Conservation (phyloP, 2,113 vertebrate species). For the Podocnemis expansa region DNA sequence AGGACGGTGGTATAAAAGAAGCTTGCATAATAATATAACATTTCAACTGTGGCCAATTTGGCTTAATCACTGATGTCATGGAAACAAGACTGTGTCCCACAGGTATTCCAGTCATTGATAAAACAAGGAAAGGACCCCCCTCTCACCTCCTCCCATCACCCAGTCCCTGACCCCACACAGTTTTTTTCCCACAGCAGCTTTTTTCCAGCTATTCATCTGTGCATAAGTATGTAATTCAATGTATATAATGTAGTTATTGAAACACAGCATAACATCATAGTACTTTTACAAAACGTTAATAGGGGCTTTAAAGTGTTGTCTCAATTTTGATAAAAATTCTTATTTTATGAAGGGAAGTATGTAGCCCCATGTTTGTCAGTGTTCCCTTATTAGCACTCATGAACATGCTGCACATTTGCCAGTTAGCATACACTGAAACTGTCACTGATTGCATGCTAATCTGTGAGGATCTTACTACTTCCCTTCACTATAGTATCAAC, state of each 20-base stretch:
- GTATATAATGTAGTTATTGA: neutral
- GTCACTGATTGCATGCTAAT: slow-evolving; percentile 21
- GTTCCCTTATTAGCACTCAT: neutral
- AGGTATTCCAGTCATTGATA: neutral
- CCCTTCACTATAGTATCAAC: slow-evolving; percentile 24
- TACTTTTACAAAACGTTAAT: neutral
- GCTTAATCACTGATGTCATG: neutral
- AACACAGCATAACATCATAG: neutral
- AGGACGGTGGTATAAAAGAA: neutral
- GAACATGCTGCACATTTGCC: neutral
- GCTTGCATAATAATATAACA: neutral
- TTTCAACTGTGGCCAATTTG: neutral
- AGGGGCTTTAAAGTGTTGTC: neutral
- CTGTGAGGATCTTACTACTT: slow-evolving; percentile 4
- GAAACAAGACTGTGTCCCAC: neutral
- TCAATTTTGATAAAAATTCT: neutral
- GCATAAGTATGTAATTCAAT: neutral
- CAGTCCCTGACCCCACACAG: neutral
- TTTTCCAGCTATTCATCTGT: slow-evolving; percentile 39
- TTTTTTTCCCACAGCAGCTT: slow-evolving; percentile 11
- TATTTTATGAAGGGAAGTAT: neutral
- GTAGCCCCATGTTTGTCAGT: neutral
- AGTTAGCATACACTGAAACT: neutral
- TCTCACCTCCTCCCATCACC: neutral
- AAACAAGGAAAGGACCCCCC: neutral